These are phyloP conservation scores for Promerops cafer DNA, from an alignment of 2,113 vertebrate species.

Conservation along the genomic window DNA sequence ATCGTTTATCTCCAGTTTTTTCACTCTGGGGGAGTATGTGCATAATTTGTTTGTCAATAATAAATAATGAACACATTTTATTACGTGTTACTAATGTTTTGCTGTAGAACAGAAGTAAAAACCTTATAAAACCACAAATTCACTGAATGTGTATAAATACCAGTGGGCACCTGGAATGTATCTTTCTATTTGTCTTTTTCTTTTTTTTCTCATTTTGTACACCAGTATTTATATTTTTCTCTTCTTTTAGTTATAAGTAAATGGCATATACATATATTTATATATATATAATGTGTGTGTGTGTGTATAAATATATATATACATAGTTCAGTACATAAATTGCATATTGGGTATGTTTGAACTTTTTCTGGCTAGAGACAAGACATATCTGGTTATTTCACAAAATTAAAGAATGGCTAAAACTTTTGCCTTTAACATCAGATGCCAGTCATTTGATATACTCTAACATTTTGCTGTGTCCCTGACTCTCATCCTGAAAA, in stretches of 20 bases:
- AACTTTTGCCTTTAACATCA: background rate
- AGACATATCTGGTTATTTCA: background rate
- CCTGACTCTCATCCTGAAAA: background rate
- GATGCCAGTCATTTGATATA: background rate
- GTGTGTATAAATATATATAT: too few relatives aligned
- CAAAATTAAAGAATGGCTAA: background rate
- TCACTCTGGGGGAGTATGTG: background rate
- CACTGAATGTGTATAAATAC: background rate
- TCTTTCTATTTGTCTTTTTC: background rate
- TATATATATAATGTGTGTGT: background rate
- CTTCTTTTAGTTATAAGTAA: background rate
- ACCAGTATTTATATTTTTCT: background rate
- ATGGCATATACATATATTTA: background rate
- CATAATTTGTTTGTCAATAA: slow-evolving; percentile 18
- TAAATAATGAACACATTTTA: slow-evolving; percentile 10
- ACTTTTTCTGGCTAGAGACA: background rate
- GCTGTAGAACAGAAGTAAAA: background rate
- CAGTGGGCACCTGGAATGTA: background rate
- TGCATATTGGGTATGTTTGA: background rate
- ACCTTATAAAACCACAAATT: background rate
- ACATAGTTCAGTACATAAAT: background rate
- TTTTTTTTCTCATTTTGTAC: background rate
- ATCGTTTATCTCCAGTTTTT: background rate
- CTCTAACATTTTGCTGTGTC: background rate
- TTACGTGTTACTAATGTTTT: background rate